A percentile compares a stretch with the other conserved stretches of the same genome.
Conservation (phyloP, 2,113 vertebrate genomes). For the Oreochromis spilurus region DNA sequence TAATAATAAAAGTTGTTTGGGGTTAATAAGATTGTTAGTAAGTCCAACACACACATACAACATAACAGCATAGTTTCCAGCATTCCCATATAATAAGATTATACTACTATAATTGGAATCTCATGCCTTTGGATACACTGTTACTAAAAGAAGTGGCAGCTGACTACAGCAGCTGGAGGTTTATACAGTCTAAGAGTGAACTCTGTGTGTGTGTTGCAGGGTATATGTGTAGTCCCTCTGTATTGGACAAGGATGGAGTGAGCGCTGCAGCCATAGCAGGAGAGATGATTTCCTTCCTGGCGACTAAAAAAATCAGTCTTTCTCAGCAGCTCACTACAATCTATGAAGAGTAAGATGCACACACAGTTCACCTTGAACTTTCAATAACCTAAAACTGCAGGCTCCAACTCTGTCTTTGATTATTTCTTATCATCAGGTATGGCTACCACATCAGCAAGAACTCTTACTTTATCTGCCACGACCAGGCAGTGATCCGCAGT, state of each 20-base stretch:
- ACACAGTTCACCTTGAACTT: not conserved
- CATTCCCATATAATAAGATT: constrained; percentile 32
- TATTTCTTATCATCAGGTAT: constrained; percentile 72
- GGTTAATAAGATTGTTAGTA: not conserved
- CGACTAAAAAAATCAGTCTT: constrained; percentile 77
- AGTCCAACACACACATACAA: not conserved
- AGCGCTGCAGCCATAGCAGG: constrained; percentile 91
- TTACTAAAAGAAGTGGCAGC: not conserved
- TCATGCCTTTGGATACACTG: not conserved
- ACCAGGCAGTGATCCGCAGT: constrained; percentile 79
- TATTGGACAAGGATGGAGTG: constrained; percentile 97
- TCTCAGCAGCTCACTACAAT: constrained; percentile 85
- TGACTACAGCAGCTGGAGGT: not conserved
- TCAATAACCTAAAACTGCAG: not conserved
- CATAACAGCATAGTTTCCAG: not conserved
- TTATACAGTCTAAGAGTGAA: not conserved
- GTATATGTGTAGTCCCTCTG: constrained; percentile 92
- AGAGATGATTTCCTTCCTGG: constrained; percentile 86
- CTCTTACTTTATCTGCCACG: constrained; percentile 94
- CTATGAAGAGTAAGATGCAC: constrained; percentile 84
- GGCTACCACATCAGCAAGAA: constrained; percentile 93
- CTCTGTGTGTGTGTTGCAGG: constrained; percentile 68
- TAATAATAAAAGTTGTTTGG: not conserved
- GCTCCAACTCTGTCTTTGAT: not conserved
- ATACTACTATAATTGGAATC: constrained; percentile 16